Evolutionary conservation across 2,113 vertebrate genomes (phyloP).

Genomic region (Amphiprion ocellaris): DNA sequence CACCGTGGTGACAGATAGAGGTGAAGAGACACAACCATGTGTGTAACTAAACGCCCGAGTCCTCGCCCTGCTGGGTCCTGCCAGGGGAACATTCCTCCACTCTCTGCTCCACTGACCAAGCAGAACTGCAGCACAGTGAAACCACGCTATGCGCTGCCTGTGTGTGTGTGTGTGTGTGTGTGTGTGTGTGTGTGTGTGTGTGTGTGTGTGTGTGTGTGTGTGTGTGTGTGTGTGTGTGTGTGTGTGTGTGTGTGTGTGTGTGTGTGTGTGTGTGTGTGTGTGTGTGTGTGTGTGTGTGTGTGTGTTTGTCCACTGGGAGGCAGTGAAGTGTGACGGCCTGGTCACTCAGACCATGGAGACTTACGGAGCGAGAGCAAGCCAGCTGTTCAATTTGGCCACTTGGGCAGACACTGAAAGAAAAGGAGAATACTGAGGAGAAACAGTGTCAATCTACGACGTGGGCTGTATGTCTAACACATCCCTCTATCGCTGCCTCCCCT

Average conservation of each 20-base stretch:
- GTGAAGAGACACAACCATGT: constrained; percentile 66
- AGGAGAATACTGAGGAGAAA: constrained; percentile 55
- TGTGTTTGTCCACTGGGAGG: constrained; percentile 65
- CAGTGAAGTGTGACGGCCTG: constrained; percentile 71
- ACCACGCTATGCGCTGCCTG: constrained; percentile 20
- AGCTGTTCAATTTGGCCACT: constrained; percentile 77
- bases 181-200: constrained; percentile 26
- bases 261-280: constrained; percentile 17
- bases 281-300: constrained; percentile 33
- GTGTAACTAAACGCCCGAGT: constrained; percentile 68
- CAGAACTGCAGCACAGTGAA: constrained; percentile 65
- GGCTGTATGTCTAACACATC: constrained; percentile 35
- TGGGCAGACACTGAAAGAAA: constrained; percentile 60
- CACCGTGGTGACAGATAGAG: constrained; percentile 60
- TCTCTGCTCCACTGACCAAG: constrained; percentile 75
- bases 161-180: neutral
- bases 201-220: constrained; percentile 17
- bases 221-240: constrained; percentile 22
- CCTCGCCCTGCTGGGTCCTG: constrained; percentile 59
- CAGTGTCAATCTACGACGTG: constrained; percentile 38
- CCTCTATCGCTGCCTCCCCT: constrained; percentile 21
- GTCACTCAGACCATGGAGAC: constrained; percentile 70
- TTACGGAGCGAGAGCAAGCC: constrained; percentile 71
- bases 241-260: neutral
- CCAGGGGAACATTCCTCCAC: constrained; percentile 70